Evolutionary conservation across 2,888 invertebrate genomes (phyloP), one percentile per base, ranked within the genome.

Genomic region (Euproctis similis): DNA sequence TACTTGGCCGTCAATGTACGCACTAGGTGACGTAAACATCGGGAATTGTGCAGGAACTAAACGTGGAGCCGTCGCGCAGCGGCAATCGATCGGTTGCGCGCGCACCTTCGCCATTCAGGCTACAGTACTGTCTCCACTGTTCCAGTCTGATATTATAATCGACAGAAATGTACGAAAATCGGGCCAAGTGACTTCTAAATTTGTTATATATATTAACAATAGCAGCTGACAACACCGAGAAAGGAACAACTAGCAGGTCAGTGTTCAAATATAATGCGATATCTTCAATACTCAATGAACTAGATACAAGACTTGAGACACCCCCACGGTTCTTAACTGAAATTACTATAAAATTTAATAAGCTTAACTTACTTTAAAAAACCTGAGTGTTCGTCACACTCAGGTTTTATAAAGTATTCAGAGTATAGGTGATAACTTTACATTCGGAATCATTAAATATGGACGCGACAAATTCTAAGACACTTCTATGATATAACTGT

Each of bases 11-110:
- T 72, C 75, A 73, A 76, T 78, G 80, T 81, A 80, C 80, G 81
- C 80, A 78, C 67, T 61, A 63, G 62, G 69, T 81, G 81, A 81
- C 80, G 81, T 80, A 80, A 78, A 81, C 70, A 63, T 68, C 65
- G 65, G 56, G 61, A 60, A 62, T 69, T 64, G 55, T 64, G 63
- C 59, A 64, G 67, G 63, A 66, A 63, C 64, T 55, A 54, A 60
- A 57, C 60, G 58, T 55, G 53, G 54, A 61, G 59, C 57, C 57
- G 59, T 63, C 68, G 71, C 78, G 81, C 82, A 78, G 69, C 73
- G 63, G 46, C 61, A 56, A 82, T 82, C 82, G 82, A 82, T 82
- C 73, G 73, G 20, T 6, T 77, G 81, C 82, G 82, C 82, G 82
- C 82, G 82, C 82, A 81, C 6, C 66, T 58, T 52, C 58, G 58